Evolutionary conservation across 92 coral and sea anemone genomes (phyloP).

Genomic region (Diadumene lineata): DNA sequence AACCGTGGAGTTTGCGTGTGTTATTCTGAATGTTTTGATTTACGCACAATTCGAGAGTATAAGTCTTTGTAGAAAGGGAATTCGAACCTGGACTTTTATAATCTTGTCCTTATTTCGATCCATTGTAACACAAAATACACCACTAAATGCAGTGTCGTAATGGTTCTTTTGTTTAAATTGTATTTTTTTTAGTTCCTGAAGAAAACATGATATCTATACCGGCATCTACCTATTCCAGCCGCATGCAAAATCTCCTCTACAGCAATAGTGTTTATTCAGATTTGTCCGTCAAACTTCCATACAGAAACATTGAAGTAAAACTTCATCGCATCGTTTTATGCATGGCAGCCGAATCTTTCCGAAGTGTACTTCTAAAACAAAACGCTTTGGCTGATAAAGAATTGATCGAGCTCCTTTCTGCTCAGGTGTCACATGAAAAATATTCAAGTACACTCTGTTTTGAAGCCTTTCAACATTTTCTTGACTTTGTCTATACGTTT

Average conservation of each 20-base stretch:
- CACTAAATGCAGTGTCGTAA: too few relatives aligned
- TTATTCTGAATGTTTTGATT: too few relatives aligned
- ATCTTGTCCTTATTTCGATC: too few relatives aligned
- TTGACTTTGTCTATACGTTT: constrained; percentile 75
- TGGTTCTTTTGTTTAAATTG: background rate
- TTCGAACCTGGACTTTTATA: too few relatives aligned
- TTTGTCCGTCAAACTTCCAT: background rate
- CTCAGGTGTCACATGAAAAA: background rate
- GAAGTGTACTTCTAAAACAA: constrained; percentile 44
- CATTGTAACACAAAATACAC: too few relatives aligned
- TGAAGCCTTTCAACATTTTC: constrained; percentile 54
- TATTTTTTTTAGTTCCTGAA: constrained; percentile 15
- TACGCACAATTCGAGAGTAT: too few relatives aligned
- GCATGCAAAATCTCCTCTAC: constrained; percentile 54
- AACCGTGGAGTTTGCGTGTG: too few relatives aligned
- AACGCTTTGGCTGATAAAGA: background rate
- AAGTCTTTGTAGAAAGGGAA: too few relatives aligned
- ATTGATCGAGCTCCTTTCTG: background rate
- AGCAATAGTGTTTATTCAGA: constrained; percentile 16
- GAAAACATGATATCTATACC: constrained; percentile 2
- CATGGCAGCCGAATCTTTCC: constrained; percentile 60
- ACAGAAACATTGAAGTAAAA: constrained; percentile 37
- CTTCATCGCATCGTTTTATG: constrained; percentile 78
- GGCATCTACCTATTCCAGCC: constrained; percentile 61
- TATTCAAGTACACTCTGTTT: background rate